Evolutionary conservation across 2,113 vertebrate species (phyloP).

Genomic region (Actenoides lindsayi): DNA sequence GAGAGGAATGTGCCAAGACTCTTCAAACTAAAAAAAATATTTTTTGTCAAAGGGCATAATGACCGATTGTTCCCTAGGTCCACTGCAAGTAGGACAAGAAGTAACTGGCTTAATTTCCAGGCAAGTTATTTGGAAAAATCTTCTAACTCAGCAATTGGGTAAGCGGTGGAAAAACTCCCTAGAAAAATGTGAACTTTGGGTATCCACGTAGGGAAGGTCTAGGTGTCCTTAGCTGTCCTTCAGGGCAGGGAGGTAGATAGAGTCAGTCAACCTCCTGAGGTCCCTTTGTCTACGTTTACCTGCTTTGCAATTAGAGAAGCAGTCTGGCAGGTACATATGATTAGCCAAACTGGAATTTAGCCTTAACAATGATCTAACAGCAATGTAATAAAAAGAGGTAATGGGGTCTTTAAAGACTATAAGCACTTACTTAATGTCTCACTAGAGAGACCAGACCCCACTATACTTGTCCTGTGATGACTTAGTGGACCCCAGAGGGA

Average conservation of each 20-base stretch:
- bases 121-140: background rate
- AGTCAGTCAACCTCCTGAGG: background rate
- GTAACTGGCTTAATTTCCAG: background rate
- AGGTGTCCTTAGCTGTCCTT: background rate
- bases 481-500: background rate
- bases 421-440: background rate
- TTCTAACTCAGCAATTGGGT: background rate
- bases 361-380: background rate
- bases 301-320: background rate
- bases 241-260: background rate
- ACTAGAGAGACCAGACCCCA: background rate
- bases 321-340: background rate
- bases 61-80: background rate
- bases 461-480: background rate
- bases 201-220: background rate
- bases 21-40: background rate
- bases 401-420: background rate
- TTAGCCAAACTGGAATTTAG: background rate
- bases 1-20: background rate
- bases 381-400: background rate
- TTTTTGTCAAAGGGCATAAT: background rate
- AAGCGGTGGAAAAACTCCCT: background rate
- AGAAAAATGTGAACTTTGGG: background rate
- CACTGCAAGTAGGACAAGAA: background rate
- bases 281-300: background rate